Percentiles rank a stretch among this genome's conserved stretches.
Evolutionary conservation across 1,140 invertebrate genomes (phyloP).

Genomic region (Drosophila erecta): DNA sequence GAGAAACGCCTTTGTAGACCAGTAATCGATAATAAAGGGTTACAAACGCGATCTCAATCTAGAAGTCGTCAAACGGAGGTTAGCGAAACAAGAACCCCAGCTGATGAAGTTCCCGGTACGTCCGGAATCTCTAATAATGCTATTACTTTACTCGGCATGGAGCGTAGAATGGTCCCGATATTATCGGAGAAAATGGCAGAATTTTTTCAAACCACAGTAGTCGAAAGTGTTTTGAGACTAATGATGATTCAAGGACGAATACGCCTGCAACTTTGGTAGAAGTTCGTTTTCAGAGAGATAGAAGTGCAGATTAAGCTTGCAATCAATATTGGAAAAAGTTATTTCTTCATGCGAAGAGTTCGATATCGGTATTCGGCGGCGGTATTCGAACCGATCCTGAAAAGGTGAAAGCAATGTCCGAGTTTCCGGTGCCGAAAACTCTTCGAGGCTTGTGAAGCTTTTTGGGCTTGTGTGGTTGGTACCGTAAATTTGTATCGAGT

Average conservation of each 20-base stretch:
- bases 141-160: background rate
- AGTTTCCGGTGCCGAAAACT: no score
- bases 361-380: no score
- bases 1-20: background rate
- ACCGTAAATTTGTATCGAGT: background rate
- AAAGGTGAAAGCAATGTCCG: no score
- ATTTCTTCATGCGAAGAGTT: background rate
- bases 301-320: background rate
- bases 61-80: constrained; percentile 2
- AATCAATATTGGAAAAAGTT: background rate
- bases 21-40: background rate
- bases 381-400: no score
- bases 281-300: background rate
- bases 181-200: background rate
- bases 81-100: background rate
- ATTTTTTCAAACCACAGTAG: background rate
- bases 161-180: no score
- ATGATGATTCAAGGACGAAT: no score
- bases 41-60: background rate
- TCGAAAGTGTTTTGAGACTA: background rate
- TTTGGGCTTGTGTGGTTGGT: background rate
- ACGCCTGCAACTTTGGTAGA: no score
- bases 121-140: background rate
- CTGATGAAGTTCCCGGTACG: background rate
- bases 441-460: background rate